Conservation (phyloP, 2,888 invertebrate genomes). For the Poecilobothrus nobilitatus region DNA sequence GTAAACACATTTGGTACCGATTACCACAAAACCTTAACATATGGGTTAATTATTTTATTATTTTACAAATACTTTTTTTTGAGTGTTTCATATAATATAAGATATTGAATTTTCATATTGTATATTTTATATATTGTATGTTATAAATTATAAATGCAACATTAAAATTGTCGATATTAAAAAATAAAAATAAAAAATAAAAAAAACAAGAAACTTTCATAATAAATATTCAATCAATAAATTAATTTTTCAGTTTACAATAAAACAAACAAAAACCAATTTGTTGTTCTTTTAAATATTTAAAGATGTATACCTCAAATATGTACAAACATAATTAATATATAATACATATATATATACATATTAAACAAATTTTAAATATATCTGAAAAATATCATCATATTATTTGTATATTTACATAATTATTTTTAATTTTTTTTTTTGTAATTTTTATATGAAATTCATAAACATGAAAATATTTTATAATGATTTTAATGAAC, state of each 20-base stretch:
- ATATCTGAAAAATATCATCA: slow-evolving; percentile 6
- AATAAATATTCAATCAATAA: not conserved
- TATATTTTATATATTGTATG: not conserved
- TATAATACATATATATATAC: not conserved
- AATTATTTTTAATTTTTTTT: not conserved
- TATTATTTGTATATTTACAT: not conserved
- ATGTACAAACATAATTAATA: not conserved
- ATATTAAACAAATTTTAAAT: not conserved
- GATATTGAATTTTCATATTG: not conserved
- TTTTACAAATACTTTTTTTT: no score
- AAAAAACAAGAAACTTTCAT: not conserved
- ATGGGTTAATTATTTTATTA: no score
- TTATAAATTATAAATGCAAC: slow-evolving; percentile 1
- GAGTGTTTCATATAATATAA: no score
- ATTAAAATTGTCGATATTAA: not conserved
- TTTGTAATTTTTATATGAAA: not conserved
- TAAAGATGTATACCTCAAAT: not conserved
- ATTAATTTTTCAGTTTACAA: not conserved
- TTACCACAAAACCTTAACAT: no score
- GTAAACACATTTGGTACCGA: no score
- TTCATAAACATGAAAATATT: not conserved
- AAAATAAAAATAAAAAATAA: not conserved
- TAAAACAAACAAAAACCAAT: not conserved
- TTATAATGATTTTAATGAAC: slow-evolving; percentile 1
- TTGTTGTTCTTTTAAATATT: not conserved